A percentile compares a stretch with the other conserved stretches of the same genome.
These are phyloP conservation scores for Rallus crepitans DNA, from an alignment of 2,797 vertebrate genomes.

Conservation along the genomic window DNA sequence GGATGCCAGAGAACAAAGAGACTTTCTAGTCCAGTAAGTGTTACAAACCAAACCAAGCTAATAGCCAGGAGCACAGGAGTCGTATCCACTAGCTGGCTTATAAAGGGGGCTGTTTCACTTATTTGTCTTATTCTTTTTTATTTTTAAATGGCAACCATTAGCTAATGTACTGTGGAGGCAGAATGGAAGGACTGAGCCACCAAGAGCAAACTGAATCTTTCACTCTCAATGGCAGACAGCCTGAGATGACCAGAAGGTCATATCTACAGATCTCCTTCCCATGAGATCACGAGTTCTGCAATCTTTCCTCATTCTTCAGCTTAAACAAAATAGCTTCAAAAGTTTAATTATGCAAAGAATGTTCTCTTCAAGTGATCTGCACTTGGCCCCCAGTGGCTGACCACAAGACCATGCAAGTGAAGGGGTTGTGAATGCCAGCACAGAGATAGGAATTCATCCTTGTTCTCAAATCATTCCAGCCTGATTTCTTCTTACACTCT, in stretches of 20 bases:
- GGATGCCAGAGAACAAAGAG: constrained; percentile 10
- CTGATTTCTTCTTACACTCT: not conserved
- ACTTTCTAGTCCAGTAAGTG: constrained; percentile 17
- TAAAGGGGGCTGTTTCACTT: not conserved
- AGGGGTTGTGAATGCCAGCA: not conserved
- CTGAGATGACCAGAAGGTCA: not conserved
- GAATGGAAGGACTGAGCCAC: not conserved
- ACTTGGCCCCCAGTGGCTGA: not conserved
- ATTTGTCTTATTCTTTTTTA: not conserved
- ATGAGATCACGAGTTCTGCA: not conserved
- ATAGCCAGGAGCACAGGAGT: not conserved
- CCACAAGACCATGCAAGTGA: not conserved
- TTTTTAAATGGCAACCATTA: not conserved
- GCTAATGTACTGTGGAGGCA: not conserved
- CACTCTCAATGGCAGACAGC: not conserved
- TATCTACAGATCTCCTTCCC: not conserved
- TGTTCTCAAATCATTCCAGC: not conserved
- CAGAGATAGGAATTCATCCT: not conserved
- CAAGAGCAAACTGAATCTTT: not conserved
- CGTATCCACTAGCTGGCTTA: not conserved
- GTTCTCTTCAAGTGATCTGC: not conserved
- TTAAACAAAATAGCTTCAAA: not conserved
- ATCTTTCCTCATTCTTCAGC: not conserved
- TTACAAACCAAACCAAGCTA: not conserved
- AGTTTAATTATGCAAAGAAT: not conserved